Base-by-base conservation (phyloP, 2,888 invertebrate genomes). In the Hofmannophila pseudospretella region DNA sequence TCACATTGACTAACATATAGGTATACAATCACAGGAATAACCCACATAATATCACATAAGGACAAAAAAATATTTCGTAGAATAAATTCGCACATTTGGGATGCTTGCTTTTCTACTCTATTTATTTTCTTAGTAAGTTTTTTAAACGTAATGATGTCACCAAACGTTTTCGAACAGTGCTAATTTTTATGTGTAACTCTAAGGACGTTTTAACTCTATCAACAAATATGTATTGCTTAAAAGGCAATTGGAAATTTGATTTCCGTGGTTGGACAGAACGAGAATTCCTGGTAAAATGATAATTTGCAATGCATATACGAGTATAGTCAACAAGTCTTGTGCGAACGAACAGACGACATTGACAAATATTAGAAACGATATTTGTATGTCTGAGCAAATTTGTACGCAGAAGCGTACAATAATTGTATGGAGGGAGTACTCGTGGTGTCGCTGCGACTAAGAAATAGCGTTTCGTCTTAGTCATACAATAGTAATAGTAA, bases 291-390 rank as follows among this genome's bases (percentile, higher is more conserved):
- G 7, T 23, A 23, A 11, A 5, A 12, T 2, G 2, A 11, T 12
- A 10, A 11, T 27, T 11, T 27, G 10, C 27, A 27, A 27, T 7
- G 27, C 27, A 27, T 27, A 10, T 8, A 11, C 10, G 11, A 10
- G 10, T 16, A 16, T 16, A 4, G 5, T 23, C 8, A 23, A 4
- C 20, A 3, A n/a, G n/a, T n/a, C 23, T 8, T 23, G 27, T 27
- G 27, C 11, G 4, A 27, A 9, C 10, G 8, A 25, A 27, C 10
- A 27, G 5, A 7, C n/a, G 5, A 31, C 25, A 16, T 22, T 29
- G 7, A 36, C 25, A 36, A 40, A 36, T 36, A 36, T 40, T 40
- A 26, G 35, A 31, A 36, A 10, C 10, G 19, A 19, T 36, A 32
- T 36, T 39, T 39, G 32, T 28, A 28, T 9, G 9, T 8, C 8